Percentiles rank a stretch among this genome's conserved stretches.
Evolutionary conservation across 2,888 invertebrate genomes (phyloP).

Genomic region (Ochropacha duplaris): DNA sequence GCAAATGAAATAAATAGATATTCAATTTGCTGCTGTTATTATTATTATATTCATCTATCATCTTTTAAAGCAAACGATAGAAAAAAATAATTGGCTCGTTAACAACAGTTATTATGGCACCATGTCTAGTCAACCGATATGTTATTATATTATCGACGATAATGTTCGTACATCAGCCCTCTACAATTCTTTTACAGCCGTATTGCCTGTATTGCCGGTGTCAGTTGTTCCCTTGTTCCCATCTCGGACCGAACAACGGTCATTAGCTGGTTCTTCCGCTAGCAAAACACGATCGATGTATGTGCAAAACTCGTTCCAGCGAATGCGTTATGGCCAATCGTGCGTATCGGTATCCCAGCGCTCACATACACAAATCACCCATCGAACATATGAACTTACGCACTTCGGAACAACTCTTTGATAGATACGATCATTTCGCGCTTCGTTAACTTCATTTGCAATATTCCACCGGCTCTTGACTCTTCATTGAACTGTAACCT

Average conservation of each 20-base stretch:
- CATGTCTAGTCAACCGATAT: neutral
- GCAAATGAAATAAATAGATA: too few relatives aligned
- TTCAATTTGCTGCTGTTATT: too few relatives aligned
- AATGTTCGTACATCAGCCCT: neutral
- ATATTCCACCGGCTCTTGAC: constrained; percentile 12
- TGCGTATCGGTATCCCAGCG: constrained; percentile 48
- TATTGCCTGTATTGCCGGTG: constrained; percentile 30
- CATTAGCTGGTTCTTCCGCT: constrained; percentile 43
- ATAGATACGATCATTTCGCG: constrained; percentile 25
- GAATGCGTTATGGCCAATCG: constrained; percentile 57
- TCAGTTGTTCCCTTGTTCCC: constrained; percentile 23
- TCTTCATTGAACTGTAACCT: neutral
- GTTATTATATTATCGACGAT: neutral
- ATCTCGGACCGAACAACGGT: constrained; percentile 34
- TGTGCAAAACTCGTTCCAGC: constrained; percentile 48
- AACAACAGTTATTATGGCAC: neutral
- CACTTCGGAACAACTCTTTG: constrained; percentile 13
- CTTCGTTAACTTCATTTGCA: constrained; percentile 18
- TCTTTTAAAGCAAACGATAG: neutral
- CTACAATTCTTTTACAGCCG: constrained; percentile 18
- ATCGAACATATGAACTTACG: constrained; percentile 34
- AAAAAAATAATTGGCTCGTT: neutral
- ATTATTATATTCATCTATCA: neutral
- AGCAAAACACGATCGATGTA: constrained; percentile 19
- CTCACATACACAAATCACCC: constrained; percentile 37